Percentiles rank a stretch among this genome's conserved stretches.
Evolutionary conservation across 2,888 invertebrate genomes (phyloP).

Genomic region (Athripsodes cinereus): DNA sequence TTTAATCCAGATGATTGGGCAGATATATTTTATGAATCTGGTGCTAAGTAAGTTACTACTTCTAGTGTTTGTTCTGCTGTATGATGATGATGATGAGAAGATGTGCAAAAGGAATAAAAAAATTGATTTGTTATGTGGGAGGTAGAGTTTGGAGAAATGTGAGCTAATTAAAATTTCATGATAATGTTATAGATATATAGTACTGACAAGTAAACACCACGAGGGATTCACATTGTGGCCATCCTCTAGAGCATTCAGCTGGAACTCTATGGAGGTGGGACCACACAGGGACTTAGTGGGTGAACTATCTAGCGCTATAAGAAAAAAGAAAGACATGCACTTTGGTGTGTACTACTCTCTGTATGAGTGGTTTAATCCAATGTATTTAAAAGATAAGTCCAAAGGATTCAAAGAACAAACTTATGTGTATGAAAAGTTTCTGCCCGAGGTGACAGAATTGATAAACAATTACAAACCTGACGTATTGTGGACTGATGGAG

Average conservation of each 20-base stretch:
- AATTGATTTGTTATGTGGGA: too few species aligned
- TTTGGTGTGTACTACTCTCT: conserved; percentile 84
- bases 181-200: conserved; percentile 58
- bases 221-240: conserved; percentile 84
- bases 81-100: too few species aligned
- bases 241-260: conserved; percentile 73
- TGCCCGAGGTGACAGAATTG: conserved; percentile 77
- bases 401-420: conserved; percentile 55
- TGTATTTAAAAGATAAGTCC: conserved; percentile 65
- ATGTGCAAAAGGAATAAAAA: too few species aligned
- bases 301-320: conserved; percentile 65
- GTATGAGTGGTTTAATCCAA: conserved; percentile 83
- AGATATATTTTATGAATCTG: conserved; percentile 71
- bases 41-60: conserved; percentile 64
- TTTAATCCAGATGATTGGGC: conserved; percentile 84
- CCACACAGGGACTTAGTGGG: conserved; percentile 72
- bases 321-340: conserved; percentile 53
- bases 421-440: conserved; percentile 66
- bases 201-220: conserved; percentile 83
- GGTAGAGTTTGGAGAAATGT: too few species aligned
- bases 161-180: neutral
- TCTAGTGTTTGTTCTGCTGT: too few species aligned
- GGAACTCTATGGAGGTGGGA: conserved; percentile 77
- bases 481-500: conserved; percentile 90
- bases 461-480: conserved; percentile 65